Base-by-base conservation (phyloP, 2,888 invertebrate genomes). In the Trichopoda pennipes region DNA sequence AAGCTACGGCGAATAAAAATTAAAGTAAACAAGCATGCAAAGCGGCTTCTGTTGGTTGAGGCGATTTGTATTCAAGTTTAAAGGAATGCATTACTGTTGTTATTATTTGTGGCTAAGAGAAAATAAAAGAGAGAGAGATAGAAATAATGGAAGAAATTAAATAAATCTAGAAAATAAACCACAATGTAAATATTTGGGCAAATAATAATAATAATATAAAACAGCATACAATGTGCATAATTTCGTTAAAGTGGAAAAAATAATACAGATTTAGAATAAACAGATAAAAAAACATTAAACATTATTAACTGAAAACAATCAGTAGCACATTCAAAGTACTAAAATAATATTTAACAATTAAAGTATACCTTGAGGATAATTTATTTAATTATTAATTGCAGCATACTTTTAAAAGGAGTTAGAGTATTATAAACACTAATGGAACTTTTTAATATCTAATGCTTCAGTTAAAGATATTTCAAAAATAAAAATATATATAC, bases 121-220 rank as follows among this genome's bases (percentile, higher is more conserved):
- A 28, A 56, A 16, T 47, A n/a, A 42, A 23, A 53, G 10, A 51
- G 51, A 28, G 28, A 28, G 28, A 28, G 28, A 28, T 28, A 69
- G 21, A 55, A 21, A 47, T 47, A 74, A 64, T 53, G 35, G 42
- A 61, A 69, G 61, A 68, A 60, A 77, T 69, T 58, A 79, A 74
- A 74, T 74, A 73, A 79, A 79, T 68, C 73, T 73, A 68, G 73
- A 47, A 79, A 68, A 73, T 73, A 79, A 73, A 69, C 73, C 79
- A 69, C 74, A 80, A 81, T 78, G 60, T 49, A 82, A 81, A 81
- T 81, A 81, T 73, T 81, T 78, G 64, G 47, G 35, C 56, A 76
- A 76, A 81, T 68, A 81, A 76, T 72, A 77, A 70, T 60, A 69
- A 58, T 21, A 64, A 47, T 55, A 60, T 47, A 47, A 42, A 63